Conservation (phyloP, 2,888 invertebrate genomes). For the Chorisops tibialis region DNA sequence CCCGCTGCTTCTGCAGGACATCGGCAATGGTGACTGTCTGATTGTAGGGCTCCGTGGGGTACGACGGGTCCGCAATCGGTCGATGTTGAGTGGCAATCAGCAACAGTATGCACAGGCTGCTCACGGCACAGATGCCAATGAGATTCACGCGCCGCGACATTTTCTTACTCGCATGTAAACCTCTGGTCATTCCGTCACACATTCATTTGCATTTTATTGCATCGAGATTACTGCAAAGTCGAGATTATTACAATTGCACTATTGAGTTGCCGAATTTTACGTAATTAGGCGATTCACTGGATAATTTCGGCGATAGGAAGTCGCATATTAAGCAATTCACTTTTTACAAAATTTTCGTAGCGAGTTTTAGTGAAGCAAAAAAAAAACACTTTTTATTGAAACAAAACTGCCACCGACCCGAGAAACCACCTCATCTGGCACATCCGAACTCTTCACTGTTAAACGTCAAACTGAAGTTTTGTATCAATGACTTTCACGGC, state of each 20-base stretch:
- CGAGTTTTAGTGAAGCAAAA: no score
- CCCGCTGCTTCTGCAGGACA: constrained; percentile 58
- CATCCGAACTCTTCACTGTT: no score
- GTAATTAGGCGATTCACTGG: no score
- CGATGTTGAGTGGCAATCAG: constrained; percentile 52
- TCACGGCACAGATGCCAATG: constrained; percentile 51
- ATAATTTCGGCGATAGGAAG: no score
- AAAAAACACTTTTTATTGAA: no score
- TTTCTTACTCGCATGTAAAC: constrained; percentile 25
- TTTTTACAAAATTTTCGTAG: no score
- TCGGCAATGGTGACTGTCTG: constrained; percentile 56
- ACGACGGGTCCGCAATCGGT: constrained; percentile 37
- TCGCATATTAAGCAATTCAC: no score
- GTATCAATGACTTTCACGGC: no score
- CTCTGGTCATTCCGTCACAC: constrained; percentile 2
- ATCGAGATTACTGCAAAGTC: background rate
- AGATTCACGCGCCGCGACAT: constrained; percentile 52
- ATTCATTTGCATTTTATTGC: background rate
- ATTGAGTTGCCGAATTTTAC: no score
- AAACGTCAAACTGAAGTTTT: no score
- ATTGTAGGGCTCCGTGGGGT: constrained; percentile 42
- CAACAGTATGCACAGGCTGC: constrained; percentile 50
- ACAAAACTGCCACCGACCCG: no score
- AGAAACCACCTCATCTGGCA: no score
- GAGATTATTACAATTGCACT: background rate